Evolutionary conservation across 2,113 vertebrate species (phyloP).

Genomic region (Solea solea): DNA sequence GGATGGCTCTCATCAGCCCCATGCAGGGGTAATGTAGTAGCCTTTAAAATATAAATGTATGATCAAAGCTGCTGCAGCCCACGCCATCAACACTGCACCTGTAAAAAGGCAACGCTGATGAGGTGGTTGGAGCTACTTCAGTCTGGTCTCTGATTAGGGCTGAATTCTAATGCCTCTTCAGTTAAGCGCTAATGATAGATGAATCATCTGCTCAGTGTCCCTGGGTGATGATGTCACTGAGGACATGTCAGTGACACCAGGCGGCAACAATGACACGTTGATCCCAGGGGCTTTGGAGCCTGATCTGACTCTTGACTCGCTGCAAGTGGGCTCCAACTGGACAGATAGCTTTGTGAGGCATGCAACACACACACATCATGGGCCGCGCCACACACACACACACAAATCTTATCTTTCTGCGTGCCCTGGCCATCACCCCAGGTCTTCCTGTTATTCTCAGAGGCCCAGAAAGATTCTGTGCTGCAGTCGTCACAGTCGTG

Average conservation of each 20-base stretch:
- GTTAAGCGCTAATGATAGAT: conserved; percentile 19
- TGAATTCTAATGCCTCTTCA: conserved; percentile 46
- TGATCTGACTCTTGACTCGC: conserved; percentile 73
- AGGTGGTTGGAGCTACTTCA: conserved; percentile 46
- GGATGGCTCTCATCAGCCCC: neutral
- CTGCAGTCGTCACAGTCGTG: conserved; percentile 6
- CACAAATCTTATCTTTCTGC: conserved; percentile 67
- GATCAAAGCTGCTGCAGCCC: conserved; percentile 54
- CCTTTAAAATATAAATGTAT: conserved; percentile 51
- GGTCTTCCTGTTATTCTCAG: conserved; percentile 69
- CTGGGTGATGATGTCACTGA: conserved; percentile 70
- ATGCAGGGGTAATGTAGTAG: conserved; percentile 4
- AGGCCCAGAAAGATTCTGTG: conserved; percentile 47
- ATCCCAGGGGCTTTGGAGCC: conserved; percentile 64
- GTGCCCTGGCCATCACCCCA: conserved; percentile 61
- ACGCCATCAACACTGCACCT: conserved; percentile 36
- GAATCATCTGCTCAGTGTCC: conserved; percentile 46
- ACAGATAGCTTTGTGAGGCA: conserved; percentile 50
- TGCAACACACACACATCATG: conserved; percentile 19
- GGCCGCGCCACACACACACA: conserved; percentile 17
- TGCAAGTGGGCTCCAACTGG: conserved; percentile 72
- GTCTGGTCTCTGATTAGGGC: conserved; percentile 50
- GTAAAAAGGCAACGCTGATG: conserved; percentile 41
- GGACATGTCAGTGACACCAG: conserved; percentile 69
- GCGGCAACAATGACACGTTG: conserved; percentile 68